A percentile compares a stretch with the other conserved stretches of the same genome.
Evolutionary conservation across 2,113 vertebrate genomes (phyloP).

Genomic region (Hoplias malabaricus): DNA sequence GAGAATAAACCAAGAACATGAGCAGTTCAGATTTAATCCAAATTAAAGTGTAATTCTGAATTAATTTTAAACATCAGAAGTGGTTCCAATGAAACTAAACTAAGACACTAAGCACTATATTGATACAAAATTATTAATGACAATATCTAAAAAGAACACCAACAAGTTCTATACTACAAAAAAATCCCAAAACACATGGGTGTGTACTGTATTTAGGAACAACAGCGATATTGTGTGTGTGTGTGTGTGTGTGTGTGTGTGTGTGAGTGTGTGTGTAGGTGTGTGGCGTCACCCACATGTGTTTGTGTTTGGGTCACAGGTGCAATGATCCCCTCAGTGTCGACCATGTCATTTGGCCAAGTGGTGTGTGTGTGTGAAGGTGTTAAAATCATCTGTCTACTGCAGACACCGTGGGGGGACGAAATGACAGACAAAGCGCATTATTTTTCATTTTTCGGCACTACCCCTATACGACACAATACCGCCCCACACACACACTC

Average conservation of each 20-base stretch:
- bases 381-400: slow-evolving; percentile 28
- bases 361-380: slow-evolving; percentile 37
- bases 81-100: background rate
- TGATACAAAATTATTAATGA: too few species aligned
- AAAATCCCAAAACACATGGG: background rate
- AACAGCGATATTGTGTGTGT: too few species aligned
- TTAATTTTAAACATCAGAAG: background rate
- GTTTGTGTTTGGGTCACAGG: slow-evolving; percentile 45
- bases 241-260: too few species aligned
- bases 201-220: background rate
- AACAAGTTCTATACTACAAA: background rate
- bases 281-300: too few species aligned
- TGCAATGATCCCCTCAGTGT: slow-evolving; percentile 56
- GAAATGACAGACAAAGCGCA: slow-evolving; percentile 38
- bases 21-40: background rate
- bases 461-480: background rate
- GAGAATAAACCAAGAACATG: too few species aligned
- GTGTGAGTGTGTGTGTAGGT: too few species aligned
- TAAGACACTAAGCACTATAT: too few species aligned
- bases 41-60: background rate
- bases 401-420: slow-evolving; percentile 25
- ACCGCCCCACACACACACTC: background rate
- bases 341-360: slow-evolving; percentile 53
- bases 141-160: background rate
- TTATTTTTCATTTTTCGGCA: background rate